A percentile compares a stretch with the other conserved stretches of the same genome.
Conservation (phyloP, 2,888 invertebrate genomes). For the Cryptocephalus primarius region DNA sequence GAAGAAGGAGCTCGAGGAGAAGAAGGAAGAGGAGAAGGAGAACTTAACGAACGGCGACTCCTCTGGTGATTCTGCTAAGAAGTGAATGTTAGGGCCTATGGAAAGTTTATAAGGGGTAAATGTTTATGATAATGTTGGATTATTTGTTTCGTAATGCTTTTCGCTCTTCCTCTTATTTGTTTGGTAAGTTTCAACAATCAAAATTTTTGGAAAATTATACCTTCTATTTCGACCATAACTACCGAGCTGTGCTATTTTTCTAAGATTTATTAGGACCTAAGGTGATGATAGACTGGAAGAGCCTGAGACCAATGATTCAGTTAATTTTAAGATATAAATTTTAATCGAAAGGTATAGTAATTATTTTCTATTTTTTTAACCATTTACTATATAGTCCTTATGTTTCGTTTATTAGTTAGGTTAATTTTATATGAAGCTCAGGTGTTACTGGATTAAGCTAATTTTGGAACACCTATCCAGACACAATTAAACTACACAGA, state of each 20-base stretch:
- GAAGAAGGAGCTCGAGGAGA: constrained; percentile 42
- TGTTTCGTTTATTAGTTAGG: background rate
- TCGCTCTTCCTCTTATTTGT: constrained; percentile 10
- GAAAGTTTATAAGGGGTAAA: no score
- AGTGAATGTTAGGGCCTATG: constrained; percentile 1
- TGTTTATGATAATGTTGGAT: background rate
- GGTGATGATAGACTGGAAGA: background rate
- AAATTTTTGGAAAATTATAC: background rate
- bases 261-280: constrained; percentile 1
- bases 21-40: constrained; percentile 38
- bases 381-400: background rate
- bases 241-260: constrained; percentile 5
- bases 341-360: background rate
- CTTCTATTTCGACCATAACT: constrained; percentile 1
- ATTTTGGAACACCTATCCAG: no score
- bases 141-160: background rate
- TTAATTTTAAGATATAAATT: background rate
- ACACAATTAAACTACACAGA: no score
- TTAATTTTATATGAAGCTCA: background rate
- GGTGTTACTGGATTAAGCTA: no score
- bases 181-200: constrained; percentile 1
- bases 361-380: background rate
- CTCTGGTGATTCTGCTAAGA: constrained; percentile 38
- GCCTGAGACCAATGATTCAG: constrained; percentile 4
- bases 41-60: constrained; percentile 42